Evolutionary conservation across 2,113 vertebrate species (phyloP).

Genomic region (Scopus umbretta): DNA sequence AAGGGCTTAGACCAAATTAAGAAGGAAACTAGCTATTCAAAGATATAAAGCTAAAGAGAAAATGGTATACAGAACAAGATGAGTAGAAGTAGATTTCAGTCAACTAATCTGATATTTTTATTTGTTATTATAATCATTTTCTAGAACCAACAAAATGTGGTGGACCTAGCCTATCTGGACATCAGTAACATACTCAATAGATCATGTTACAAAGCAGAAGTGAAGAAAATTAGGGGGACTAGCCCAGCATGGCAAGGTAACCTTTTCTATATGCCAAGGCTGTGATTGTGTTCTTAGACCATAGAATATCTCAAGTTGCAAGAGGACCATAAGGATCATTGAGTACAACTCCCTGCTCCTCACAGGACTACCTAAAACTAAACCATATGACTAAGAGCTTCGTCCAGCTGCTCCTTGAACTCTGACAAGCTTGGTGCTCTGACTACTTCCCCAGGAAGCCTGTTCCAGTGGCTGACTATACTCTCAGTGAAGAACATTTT

Average conservation of each 20-base stretch:
- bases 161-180: not conserved
- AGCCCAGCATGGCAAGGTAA: not conserved
- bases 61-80: not conserved
- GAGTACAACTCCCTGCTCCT: not conserved
- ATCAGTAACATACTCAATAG: not conserved
- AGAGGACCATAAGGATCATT: not conserved
- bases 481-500: not conserved
- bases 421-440: not conserved
- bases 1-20: not conserved
- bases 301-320: not conserved
- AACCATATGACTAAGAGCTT: not conserved
- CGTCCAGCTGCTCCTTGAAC: not conserved
- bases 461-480: not conserved
- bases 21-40: not conserved
- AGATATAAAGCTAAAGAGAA: not conserved
- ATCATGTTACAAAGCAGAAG: not conserved
- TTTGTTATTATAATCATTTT: not conserved
- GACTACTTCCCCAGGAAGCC: not conserved
- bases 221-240: not conserved
- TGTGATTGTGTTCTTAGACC: not conserved
- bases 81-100: not conserved
- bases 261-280: not conserved
- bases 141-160: not conserved
- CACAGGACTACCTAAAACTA: not conserved
- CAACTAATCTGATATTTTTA: not conserved